These are phyloP conservation scores for Lycorma delicatula DNA, from an alignment of 1,140 invertebrate genomes.

Conservation along the genomic window DNA sequence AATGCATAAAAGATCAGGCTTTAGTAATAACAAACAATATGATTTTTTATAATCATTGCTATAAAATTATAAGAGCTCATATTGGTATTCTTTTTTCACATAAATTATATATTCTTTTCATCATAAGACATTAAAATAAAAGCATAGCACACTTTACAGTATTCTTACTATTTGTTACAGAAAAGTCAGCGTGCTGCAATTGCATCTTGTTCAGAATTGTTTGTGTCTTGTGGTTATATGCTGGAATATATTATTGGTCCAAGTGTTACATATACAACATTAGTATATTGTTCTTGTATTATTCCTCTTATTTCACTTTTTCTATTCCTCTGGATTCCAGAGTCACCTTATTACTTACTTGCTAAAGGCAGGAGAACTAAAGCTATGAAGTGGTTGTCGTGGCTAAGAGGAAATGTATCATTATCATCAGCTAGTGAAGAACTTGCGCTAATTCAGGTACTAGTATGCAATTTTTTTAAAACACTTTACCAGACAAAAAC, in stretches of 20 bases:
- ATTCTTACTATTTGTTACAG: background rate
- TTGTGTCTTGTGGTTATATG: background rate
- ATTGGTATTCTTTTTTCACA: too few relatives aligned
- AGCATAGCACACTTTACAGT: too few relatives aligned
- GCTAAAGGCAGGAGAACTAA: background rate
- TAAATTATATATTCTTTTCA: too few relatives aligned
- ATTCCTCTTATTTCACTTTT: background rate
- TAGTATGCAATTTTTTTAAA: too few relatives aligned
- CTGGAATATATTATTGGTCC: background rate
- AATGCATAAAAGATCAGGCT: too few relatives aligned
- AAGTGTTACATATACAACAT: background rate
- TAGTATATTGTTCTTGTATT: background rate
- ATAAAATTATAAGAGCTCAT: too few relatives aligned
- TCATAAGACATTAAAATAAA: too few relatives aligned
- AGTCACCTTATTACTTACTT: background rate
- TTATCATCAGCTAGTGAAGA: too few relatives aligned
- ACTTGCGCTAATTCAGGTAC: too few relatives aligned
- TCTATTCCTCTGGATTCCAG: background rate
- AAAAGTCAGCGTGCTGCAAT: background rate
- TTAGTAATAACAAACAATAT: too few relatives aligned
- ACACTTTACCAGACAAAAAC: too few relatives aligned
- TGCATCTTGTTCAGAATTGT: background rate
- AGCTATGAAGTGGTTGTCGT: background rate
- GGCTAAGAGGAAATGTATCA: background rate
- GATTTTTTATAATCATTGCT: too few relatives aligned